These are phyloP conservation scores for Bimastos eiseni DNA, from an alignment of 2,888 invertebrate species.

Conservation along the genomic window DNA sequence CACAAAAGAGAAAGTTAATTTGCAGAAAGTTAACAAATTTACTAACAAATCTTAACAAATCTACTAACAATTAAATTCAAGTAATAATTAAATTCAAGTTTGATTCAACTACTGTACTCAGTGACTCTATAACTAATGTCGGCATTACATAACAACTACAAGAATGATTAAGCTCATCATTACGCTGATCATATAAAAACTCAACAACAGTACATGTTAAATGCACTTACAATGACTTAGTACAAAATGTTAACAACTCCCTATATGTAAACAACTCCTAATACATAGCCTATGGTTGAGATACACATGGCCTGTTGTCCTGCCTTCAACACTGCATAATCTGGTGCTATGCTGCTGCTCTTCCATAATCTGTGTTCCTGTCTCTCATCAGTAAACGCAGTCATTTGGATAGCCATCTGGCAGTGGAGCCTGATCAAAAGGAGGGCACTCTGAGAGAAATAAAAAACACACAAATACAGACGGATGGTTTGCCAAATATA, in stretches of 20 bases:
- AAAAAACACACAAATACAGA: not conserved
- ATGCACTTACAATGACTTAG: too few relatives aligned
- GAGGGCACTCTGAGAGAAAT: constrained; percentile 16
- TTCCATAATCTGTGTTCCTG: not conserved
- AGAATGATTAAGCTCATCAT: not conserved
- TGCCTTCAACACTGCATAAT: not conserved
- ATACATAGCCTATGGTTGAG: not conserved
- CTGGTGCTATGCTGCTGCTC: constrained; percentile 13
- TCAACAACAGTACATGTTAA: not conserved
- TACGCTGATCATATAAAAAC: not conserved
- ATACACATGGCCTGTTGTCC: not conserved
- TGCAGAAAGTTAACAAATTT: not conserved
- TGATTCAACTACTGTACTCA: not conserved
- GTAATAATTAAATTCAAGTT: not conserved
- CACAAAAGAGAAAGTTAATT: too few relatives aligned
- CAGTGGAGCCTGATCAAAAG: not conserved
- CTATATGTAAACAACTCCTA: not conserved
- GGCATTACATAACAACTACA: not conserved
- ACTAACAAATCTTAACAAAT: not conserved
- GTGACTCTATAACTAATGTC: not conserved
- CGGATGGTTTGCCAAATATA: too few relatives aligned
- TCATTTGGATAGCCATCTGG: not conserved
- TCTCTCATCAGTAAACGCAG: constrained; percentile 1
- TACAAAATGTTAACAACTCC: too few relatives aligned
- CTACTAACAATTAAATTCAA: not conserved